Percentiles rank a stretch among this genome's conserved stretches.
phyloP scores from a whole-genome alignment of 2,113 vertebrate genomes.

The Mobula hypostoma region DNA sequence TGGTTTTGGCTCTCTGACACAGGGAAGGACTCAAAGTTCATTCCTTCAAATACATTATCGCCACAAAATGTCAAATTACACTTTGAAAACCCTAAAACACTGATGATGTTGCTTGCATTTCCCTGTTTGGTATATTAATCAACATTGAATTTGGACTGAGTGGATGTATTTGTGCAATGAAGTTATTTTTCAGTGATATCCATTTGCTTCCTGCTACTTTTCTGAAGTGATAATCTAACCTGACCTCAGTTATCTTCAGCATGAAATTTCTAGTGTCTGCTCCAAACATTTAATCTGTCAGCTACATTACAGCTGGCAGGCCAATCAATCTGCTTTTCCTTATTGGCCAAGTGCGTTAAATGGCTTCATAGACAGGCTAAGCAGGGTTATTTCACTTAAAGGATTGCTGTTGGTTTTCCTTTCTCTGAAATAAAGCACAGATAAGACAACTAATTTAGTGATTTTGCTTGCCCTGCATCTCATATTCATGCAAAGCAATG shows the following conservation, averaged over 20 bases:
- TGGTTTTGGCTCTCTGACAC: background rate
- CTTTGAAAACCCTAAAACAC: background rate
- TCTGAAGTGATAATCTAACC: slow-evolving; percentile 15
- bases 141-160: background rate
- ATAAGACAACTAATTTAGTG: background rate
- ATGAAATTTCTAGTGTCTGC: background rate
- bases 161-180: background rate
- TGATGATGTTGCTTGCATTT: background rate
- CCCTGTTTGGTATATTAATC: background rate
- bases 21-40: background rate
- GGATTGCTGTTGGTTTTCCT: background rate
- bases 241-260: background rate
- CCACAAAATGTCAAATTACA: background rate
- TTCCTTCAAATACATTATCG: background rate
- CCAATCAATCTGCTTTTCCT: background rate
- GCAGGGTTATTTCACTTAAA: background rate
- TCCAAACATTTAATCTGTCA: background rate
- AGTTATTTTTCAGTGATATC: background rate
- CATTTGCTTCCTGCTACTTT: background rate
- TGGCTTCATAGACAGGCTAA: background rate
- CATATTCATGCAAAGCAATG: background rate
- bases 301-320: background rate
- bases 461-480: background rate
- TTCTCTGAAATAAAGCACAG: background rate
- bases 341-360: background rate